Evolutionary conservation across 2,113 vertebrate species (phyloP), one percentile per base, ranked within the genome.

Genomic region (Oxyura jamaicensis): DNA sequence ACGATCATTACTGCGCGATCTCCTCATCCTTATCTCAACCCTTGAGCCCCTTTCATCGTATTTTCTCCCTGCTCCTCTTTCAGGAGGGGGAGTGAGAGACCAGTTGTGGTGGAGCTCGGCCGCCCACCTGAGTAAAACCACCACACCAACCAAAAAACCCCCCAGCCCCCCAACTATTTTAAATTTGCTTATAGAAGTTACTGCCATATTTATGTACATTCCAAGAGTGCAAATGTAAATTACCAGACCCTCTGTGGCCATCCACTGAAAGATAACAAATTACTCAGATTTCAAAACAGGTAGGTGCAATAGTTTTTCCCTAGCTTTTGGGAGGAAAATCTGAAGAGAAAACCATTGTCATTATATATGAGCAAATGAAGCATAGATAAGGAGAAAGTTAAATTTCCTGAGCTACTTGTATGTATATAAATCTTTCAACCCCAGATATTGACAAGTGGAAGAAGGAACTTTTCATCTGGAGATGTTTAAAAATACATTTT

Each of bases 321-420:
- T 63, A 86, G 60, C 46, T 95, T 72, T 58, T 31, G 15, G 86
- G 67, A 83, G 23, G 65, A 86, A 90, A 93, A 71, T 39, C 28
- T 81, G 50, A 86, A 81, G 63, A 69, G 41, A 88, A 94, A 93
- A 39, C 11, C 29, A 48, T 39, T 86, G 56, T 39, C 65, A 84
- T 65, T 83, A 81, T 52, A 67, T 17, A 71, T 14, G 46, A 92
- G 23, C 60, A 95, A 90, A 95, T 52, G 76, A 93, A 86, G 88
- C 52, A 78, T 41, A 55, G 4, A 84, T 42, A 84, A 88, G 18
- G 52, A 36, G 25, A 80, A 94, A 55, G 31, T 20, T 65, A 80
- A 80, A 8, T 94, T 79, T 94, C 63, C 41, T 71, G 63, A 71
- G 67, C 35, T 71, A 53, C 15, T 50, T 86, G 15, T 29, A 8